phyloP scores from a whole-genome alignment of 2,888 invertebrate genomes.

The Pimpla rufipes region DNA sequence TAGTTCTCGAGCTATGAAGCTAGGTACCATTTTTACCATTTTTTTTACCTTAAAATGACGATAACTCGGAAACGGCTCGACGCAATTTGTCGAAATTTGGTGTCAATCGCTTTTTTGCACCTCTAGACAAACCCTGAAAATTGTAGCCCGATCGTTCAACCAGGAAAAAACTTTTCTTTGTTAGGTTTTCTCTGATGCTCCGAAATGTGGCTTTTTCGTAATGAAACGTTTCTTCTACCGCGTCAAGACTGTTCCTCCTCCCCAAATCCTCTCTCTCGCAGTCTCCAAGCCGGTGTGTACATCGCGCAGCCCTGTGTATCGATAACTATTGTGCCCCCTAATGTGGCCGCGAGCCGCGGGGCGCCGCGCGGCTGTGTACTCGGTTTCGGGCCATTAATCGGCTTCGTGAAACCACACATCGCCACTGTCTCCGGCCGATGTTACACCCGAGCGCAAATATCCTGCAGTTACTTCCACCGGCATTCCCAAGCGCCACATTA shows the following conservation, averaged over 20 bases:
- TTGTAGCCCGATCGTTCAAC: background rate
- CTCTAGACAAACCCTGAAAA: background rate
- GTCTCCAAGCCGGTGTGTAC: background rate
- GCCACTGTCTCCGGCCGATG: slow-evolving; percentile 14
- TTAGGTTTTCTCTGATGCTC: background rate
- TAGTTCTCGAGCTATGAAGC: background rate
- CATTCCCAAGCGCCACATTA: slow-evolving; percentile 53
- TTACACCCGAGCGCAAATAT: slow-evolving; percentile 19
- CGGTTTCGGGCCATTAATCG: slow-evolving; percentile 45
- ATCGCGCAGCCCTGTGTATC: background rate
- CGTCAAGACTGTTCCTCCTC: background rate
- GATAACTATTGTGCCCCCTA: slow-evolving; percentile 28
- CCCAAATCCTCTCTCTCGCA: background rate
- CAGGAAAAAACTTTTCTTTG: slow-evolving; percentile 25
- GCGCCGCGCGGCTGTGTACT: slow-evolving; percentile 17
- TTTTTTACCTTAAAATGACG: background rate
- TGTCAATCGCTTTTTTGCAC: background rate
- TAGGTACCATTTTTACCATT: background rate
- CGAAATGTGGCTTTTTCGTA: background rate
- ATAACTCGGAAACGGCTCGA: background rate
- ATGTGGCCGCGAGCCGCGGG: slow-evolving; percentile 17
- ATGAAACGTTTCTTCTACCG: no score
- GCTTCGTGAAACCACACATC: slow-evolving; percentile 33
- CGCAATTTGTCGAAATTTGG: background rate
- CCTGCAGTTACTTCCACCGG: slow-evolving; percentile 6